A percentile compares a stretch with the other conserved stretches of the same genome.
Conservation (phyloP, 1,140 invertebrate genomes). For the Arion vulgaris region DNA sequence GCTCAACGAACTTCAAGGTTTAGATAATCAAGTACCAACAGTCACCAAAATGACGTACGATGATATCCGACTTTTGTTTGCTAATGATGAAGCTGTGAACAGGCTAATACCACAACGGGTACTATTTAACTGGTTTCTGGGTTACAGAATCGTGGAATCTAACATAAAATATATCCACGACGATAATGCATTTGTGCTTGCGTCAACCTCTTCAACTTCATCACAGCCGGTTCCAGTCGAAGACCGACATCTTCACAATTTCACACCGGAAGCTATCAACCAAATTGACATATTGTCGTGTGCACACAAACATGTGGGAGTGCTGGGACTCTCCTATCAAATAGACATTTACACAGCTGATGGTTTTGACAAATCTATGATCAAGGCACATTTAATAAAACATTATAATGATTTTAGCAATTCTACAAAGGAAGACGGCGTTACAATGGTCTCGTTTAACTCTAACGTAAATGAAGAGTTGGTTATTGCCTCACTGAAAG, state of each 20-base stretch:
- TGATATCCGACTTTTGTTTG: too few species aligned
- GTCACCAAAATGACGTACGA: background rate
- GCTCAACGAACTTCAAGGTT: background rate
- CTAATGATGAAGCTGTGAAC: background rate
- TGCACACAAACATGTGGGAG: background rate
- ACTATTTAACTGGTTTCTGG: background rate
- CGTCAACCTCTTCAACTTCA: background rate
- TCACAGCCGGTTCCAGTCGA: too few species aligned
- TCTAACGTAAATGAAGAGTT: background rate
- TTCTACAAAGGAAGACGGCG: too few species aligned
- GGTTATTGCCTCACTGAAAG: background rate
- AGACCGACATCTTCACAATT: background rate
- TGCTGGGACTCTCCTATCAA: background rate
- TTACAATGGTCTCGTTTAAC: background rate
- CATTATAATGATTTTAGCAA: background rate
- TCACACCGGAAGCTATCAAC: background rate
- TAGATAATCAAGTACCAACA: background rate
- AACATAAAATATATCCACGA: too few species aligned
- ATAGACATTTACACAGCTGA: background rate
- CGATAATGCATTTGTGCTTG: background rate
- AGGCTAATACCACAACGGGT: background rate
- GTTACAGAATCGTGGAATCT: background rate
- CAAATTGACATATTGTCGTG: background rate
- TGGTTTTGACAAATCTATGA: background rate
- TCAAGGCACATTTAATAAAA: background rate